A percentile compares a stretch with the other conserved stretches of the same genome.
These are phyloP conservation scores for Neoscelio sp. DNA, from an alignment of 2,888 invertebrate species.

Conservation along the genomic window DNA sequence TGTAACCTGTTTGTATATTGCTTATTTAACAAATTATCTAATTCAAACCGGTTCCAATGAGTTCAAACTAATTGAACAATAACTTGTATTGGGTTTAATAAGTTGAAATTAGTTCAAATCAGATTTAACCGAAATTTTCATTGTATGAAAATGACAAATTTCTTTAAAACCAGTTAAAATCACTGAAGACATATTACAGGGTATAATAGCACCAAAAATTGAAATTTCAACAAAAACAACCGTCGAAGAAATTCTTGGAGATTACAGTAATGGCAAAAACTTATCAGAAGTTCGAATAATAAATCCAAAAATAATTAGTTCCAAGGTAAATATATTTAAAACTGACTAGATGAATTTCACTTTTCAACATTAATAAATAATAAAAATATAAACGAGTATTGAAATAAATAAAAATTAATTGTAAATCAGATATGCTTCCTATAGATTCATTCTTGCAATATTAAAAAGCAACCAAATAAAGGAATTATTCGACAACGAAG, in stretches of 20 bases:
- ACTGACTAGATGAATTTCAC: too few relatives aligned
- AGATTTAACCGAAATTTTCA: slow-evolving; percentile 5
- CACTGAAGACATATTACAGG: slow-evolving; percentile 83
- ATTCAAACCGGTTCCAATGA: too few relatives aligned
- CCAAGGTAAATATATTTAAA: slow-evolving; percentile 75
- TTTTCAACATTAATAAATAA: neutral
- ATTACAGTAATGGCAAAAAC: slow-evolving; percentile 71
- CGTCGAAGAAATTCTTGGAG: slow-evolving; percentile 85
- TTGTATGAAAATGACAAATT: neutral
- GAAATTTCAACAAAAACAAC: slow-evolving; percentile 88
- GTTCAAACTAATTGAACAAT: too few relatives aligned
- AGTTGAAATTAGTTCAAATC: neutral
- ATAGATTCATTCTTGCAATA: slow-evolving; percentile 73
- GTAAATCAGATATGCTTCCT: slow-evolving; percentile 34
- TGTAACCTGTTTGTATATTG: too few relatives aligned
- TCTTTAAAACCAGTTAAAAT: too few relatives aligned
- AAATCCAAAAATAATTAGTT: slow-evolving; percentile 82
- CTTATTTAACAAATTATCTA: too few relatives aligned
- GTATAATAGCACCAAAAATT: slow-evolving; percentile 89
- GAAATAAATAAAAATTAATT: neutral
- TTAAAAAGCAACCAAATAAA: slow-evolving; percentile 72
- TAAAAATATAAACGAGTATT: neutral
- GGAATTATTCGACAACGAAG: slow-evolving; percentile 78
- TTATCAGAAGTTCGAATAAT: slow-evolving; percentile 74
- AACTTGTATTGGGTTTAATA: too few relatives aligned